Percentiles rank a stretch among this genome's conserved stretches.
phyloP scores from a whole-genome alignment of 2,888 invertebrate species.

The Mesorhabditis belari region DNA sequence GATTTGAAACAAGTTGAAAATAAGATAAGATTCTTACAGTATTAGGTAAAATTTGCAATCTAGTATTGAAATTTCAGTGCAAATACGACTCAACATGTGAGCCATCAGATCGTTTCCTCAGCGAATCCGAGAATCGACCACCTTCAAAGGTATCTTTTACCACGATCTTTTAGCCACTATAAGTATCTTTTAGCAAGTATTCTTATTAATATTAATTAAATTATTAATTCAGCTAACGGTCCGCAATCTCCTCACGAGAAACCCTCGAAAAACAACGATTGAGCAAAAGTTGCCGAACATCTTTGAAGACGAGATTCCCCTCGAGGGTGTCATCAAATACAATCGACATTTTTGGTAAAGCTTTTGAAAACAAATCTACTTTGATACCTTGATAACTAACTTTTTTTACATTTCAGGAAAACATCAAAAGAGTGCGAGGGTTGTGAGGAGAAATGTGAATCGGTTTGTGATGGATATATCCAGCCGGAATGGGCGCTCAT shows the following conservation, averaged over 20 bases:
- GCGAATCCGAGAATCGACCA: not conserved
- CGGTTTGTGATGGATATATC: constrained; percentile 21
- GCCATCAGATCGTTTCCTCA: not conserved
- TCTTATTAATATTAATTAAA: not conserved
- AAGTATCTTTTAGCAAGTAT: not conserved
- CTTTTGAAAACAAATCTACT: not conserved
- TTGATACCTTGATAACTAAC: not conserved
- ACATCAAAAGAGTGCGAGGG: not conserved
- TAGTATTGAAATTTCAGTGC: no score
- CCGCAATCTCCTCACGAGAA: not conserved
- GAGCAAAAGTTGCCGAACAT: not conserved
- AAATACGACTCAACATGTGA: not conserved
- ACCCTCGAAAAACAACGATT: not conserved
- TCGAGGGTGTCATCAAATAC: not conserved
- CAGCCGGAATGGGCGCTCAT: constrained; percentile 59
- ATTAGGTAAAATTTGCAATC: no score
- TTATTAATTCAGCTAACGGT: not conserved
- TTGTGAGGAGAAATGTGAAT: constrained; percentile 1
- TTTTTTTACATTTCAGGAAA: not conserved
- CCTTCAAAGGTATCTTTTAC: not conserved
- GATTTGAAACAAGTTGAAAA: not conserved
- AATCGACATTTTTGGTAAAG: not conserved
- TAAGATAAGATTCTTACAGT: no score
- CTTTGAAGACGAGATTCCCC: not conserved
- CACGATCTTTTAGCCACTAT: no score